Evolutionary conservation across 1,140 invertebrate genomes (phyloP).

Genomic region (Brachionus plicatilis): DNA sequence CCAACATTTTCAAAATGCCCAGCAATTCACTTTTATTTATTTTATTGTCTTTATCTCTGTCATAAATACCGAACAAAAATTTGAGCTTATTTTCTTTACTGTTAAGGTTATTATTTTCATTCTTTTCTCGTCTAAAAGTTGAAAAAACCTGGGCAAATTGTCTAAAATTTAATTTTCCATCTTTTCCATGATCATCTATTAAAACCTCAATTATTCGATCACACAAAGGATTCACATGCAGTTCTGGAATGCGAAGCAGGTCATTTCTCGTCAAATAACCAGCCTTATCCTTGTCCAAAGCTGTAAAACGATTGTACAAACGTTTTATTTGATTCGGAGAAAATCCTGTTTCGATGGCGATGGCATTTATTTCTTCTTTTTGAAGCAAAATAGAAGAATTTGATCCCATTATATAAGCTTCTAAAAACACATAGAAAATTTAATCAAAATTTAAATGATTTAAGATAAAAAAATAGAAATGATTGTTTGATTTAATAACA

Average conservation of each 20-base stretch:
- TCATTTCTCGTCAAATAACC: conserved; percentile 77
- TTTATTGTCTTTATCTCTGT: conserved; percentile 35
- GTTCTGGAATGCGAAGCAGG: conserved; percentile 86
- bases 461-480: neutral
- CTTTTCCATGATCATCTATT: conserved; percentile 48
- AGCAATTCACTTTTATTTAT: conserved; percentile 36
- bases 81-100: conserved; percentile 39
- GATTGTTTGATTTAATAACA: neutral
- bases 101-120: neutral
- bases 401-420: conserved; percentile 21
- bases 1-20: conserved; percentile 36
- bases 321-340: conserved; percentile 89
- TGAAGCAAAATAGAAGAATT: conserved; percentile 29
- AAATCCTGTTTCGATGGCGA: conserved; percentile 61
- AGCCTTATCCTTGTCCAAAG: conserved; percentile 86
- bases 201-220: conserved; percentile 72
- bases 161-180: conserved; percentile 86
- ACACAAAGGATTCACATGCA: conserved; percentile 88
- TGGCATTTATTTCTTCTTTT: conserved; percentile 23
- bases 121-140: conserved; percentile 72
- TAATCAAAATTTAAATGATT: neutral
- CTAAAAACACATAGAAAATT: neutral
- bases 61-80: conserved; percentile 41
- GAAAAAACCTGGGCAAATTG: conserved; percentile 95
- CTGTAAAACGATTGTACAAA: conserved; percentile 91